Conservation (phyloP, 2,888 invertebrate species). For the Meiosimyza platycephala region DNA sequence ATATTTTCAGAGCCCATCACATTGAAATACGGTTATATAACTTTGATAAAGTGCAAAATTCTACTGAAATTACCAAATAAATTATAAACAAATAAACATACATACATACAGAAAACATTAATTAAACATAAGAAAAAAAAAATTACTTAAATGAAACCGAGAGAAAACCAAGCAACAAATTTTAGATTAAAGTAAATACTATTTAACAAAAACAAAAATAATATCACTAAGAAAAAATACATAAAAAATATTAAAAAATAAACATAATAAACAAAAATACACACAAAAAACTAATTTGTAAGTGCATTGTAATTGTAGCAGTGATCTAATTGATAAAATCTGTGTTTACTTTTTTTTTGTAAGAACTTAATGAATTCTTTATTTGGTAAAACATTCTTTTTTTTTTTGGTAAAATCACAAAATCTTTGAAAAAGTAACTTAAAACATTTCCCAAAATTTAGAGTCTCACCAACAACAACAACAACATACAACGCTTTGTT, state of each 20-base stretch:
- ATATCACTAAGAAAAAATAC: slow-evolving; percentile 20
- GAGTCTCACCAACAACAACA: background rate
- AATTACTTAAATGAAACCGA: slow-evolving; percentile 38
- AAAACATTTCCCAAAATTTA: background rate
- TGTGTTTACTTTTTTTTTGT: slow-evolving; percentile 35
- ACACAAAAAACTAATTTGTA: slow-evolving; percentile 28
- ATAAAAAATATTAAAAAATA: slow-evolving; percentile 33
- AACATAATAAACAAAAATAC: slow-evolving; percentile 31
- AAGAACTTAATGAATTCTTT: slow-evolving; percentile 34
- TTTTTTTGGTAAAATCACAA: background rate
- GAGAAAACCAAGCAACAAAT: slow-evolving; percentile 36
- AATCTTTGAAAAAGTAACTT: too few relatives aligned
- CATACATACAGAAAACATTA: slow-evolving; percentile 44
- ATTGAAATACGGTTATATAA: slow-evolving; percentile 60
- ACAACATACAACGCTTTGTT: background rate
- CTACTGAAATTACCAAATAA: slow-evolving; percentile 54
- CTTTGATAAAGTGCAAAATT: slow-evolving; percentile 62
- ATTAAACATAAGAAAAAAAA: slow-evolving; percentile 40
- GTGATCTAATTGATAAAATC: slow-evolving; percentile 3
- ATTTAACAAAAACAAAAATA: slow-evolving; percentile 32
- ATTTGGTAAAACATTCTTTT: too few relatives aligned
- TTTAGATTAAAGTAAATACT: slow-evolving; percentile 34
- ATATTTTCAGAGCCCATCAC: slow-evolving; percentile 63
- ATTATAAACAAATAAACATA: slow-evolving; percentile 40
- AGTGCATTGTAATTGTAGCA: slow-evolving; percentile 26